Conservation (phyloP, 2,888 invertebrate genomes). For the Pherbina coryleti region DNA sequence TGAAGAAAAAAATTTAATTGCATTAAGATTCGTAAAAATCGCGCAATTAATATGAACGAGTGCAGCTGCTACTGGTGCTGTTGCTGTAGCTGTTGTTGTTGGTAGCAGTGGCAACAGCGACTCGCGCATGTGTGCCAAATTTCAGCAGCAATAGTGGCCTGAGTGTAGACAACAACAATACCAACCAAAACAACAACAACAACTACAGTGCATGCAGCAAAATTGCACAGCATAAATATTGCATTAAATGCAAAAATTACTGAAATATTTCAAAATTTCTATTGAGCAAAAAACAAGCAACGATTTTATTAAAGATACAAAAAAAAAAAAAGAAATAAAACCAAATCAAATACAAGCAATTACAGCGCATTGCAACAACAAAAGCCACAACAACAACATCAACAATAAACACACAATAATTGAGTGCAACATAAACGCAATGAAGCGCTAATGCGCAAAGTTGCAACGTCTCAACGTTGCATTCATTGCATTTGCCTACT, state of each 20-base stretch:
- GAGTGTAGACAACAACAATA: not conserved
- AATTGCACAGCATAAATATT: not conserved
- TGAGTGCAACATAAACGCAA: conserved; percentile 4
- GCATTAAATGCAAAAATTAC: too few relatives aligned
- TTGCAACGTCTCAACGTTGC: conserved; percentile 20
- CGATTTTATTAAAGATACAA: not conserved
- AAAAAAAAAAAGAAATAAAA: not conserved
- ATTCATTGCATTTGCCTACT: not conserved
- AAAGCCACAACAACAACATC: not conserved
- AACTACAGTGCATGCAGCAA: not conserved
- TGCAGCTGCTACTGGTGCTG: not conserved
- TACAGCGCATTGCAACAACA: too few relatives aligned
- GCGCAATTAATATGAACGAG: not conserved
- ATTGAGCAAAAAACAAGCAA: not conserved
- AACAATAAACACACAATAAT: not conserved
- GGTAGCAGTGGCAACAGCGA: not conserved
- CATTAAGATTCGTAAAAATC: too few relatives aligned
- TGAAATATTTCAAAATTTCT: too few relatives aligned
- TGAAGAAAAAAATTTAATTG: too few relatives aligned
- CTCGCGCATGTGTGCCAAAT: conserved; percentile 1
- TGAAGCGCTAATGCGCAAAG: conserved; percentile 10
- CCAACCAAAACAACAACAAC: not conserved
- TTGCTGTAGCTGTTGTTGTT: not conserved
- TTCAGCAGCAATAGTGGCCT: not conserved
- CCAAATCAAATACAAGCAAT: too few relatives aligned